A percentile compares a stretch with the other conserved stretches of the same genome.
Conservation (phyloP, 2,797 vertebrate genomes). For the Monodelphis domestica region DNA sequence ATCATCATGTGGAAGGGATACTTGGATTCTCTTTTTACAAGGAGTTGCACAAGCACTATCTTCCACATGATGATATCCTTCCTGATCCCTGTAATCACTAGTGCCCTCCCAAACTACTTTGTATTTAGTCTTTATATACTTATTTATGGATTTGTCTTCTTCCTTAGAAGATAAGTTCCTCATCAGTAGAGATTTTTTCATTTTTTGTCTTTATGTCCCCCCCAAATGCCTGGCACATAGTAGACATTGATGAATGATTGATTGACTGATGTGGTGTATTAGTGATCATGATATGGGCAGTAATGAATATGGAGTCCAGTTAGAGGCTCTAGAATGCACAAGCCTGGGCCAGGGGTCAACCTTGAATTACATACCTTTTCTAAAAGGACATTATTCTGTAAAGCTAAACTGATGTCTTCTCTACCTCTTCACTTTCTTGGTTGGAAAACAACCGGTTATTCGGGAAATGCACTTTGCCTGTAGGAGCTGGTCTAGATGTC, state of each 20-base stretch:
- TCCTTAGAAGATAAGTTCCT: not conserved
- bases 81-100: not conserved
- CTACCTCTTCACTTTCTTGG: not conserved
- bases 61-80: not conserved
- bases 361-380: not conserved
- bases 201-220: not conserved
- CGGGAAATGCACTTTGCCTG: not conserved
- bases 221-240: not conserved
- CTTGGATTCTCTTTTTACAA: not conserved
- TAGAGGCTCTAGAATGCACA: not conserved
- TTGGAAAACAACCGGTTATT: not conserved
- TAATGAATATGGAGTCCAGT: not conserved
- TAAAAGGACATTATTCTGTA: not conserved
- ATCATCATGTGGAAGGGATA: too few species aligned
- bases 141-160: not conserved
- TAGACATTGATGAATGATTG: not conserved
- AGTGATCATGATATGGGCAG: not conserved
- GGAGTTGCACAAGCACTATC: not conserved
- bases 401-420: not conserved
- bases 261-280: not conserved
- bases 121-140: not conserved
- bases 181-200: not conserved
- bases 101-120: not conserved
- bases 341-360: not conserved
- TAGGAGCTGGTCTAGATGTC: not conserved